Base-by-base conservation (phyloP, 2,888 invertebrate species). In the Schrankia costaestrigalis region DNA sequence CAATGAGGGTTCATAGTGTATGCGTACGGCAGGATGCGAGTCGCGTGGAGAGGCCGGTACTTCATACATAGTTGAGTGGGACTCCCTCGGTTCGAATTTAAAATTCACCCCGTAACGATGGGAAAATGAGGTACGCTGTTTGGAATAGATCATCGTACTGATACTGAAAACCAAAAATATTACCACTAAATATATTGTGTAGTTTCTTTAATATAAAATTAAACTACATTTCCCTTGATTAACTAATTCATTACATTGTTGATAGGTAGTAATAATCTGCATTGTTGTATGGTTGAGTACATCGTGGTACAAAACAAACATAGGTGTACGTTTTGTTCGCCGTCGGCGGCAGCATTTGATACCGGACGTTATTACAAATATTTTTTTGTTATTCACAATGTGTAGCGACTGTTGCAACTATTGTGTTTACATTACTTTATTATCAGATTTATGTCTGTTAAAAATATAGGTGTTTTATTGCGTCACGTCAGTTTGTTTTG, bases 31-130 rank as follows among this genome's bases (percentile, higher is more conserved):
- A 74, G 77, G 76, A 80, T 76, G 63, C 65, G 73, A 67, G 57
- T 67, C 69, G 64, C 62, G 57, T 55, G 49, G 54, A 70, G 56
- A 70, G 71, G 63, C 69, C 58, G 66, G 69, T 73, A 74, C 78
- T 78, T 84, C 78, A 82, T 85, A 81, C 83, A 83, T 84, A 81
- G 73, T 80, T 81, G 73, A 82, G 78, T 75, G 71, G 62, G 51
- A 71, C 70, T 62, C 71, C 76, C 72, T 69, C 68, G 59, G 69
- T 53, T 50, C 37, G 35, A 71, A 81, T 83, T 83, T 81, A 78
- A 83, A 82, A 84, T 83, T 82, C 80, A 82, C 77, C 78, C 78
- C 64, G 54, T 77, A 77, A 81, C 73, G 72, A 77, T 57, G 64
- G 41, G 46, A 55, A 64, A 78, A 80, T 76, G 73, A 79, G 74